Percentiles rank a stretch among this genome's conserved stretches.
phyloP scores from a whole-genome alignment of 2,888 invertebrate species.

The Pachydiplax longipennis region DNA sequence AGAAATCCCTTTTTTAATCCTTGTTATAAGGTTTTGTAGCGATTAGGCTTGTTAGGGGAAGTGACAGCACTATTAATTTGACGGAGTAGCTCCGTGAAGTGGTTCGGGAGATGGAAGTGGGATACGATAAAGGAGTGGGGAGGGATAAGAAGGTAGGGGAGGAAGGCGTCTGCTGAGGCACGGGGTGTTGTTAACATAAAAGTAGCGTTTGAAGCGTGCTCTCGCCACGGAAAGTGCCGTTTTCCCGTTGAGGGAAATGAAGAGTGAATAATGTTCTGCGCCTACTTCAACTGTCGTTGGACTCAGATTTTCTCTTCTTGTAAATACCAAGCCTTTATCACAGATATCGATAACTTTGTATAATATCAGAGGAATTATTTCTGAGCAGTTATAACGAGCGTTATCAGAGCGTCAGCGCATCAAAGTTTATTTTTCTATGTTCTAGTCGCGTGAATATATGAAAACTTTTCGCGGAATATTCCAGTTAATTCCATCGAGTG shows the following conservation, averaged over 20 bases:
- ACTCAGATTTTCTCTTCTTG: neutral
- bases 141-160: neutral
- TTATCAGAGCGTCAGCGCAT: neutral
- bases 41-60: conserved; percentile 53
- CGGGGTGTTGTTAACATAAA: neutral
- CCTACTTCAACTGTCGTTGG: neutral
- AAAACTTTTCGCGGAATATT: neutral
- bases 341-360: neutral
- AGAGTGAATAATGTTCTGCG: neutral
- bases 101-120: neutral
- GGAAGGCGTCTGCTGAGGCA: neutral
- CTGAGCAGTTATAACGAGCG: neutral
- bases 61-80: conserved; percentile 53
- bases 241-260: neutral
- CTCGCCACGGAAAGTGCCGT: neutral
- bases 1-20: conserved; percentile 43
- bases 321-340: neutral
- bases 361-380: neutral
- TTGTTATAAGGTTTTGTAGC: conserved; percentile 48
- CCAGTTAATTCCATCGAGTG: too few relatives aligned
- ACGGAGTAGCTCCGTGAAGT: conserved; percentile 48
- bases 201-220: neutral
- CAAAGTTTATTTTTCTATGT: too few relatives aligned
- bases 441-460: neutral
- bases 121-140: neutral